Base-by-base conservation (phyloP, 2,888 invertebrate species). In the Machimus atricapillus region DNA sequence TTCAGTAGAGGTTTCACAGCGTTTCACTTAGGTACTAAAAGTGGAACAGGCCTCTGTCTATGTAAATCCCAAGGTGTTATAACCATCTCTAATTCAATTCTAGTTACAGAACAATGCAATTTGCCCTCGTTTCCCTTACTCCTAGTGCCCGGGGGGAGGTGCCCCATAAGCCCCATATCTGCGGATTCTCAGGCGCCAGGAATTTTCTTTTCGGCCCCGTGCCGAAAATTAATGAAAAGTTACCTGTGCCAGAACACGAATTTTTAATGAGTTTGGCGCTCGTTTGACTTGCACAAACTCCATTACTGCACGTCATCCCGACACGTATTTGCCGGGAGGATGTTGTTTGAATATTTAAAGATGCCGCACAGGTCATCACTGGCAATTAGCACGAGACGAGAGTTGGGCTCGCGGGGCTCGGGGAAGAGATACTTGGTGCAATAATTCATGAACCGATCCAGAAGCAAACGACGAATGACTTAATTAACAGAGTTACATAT, bases 401-500 rank as follows among this genome's bases (percentile, higher is more conserved):
- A n/a, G n/a, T 40, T 23, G 78, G 77, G 3, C 31, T 19, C 52
- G 16, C 16, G 52, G 16, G 52, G n/a, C 34, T 34, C 37, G 14
- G 31, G 56, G 43, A 31, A 1, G 31, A 5, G 34, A 56, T n/a
- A 81, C 31, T 81, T 83, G 83, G 19, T 37, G 78, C 86, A 83
- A 86, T 86, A 73, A 83, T 85, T 83, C 79, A 86, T 83, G 40
- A 14, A 23, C 52, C 66, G 56, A 52, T 78, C 73, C 58, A 40
- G 79, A 86, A 83, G 86, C 78, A 83, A 87, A 87, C 86, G 83
- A 74, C 16, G 74, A 74, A 34, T 34, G 74, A 86, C 86, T 86
- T 85, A 87, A 87, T 87, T 87, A 87, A 86, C 86, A 85, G 79
- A 73, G 83, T 74, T 86, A 85, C 87, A 87, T 87, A 83, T 87